A percentile compares a stretch with the other conserved stretches of the same genome.
Conservation (phyloP, 2,113 vertebrate species). For the Takifugu bimaculatus region DNA sequence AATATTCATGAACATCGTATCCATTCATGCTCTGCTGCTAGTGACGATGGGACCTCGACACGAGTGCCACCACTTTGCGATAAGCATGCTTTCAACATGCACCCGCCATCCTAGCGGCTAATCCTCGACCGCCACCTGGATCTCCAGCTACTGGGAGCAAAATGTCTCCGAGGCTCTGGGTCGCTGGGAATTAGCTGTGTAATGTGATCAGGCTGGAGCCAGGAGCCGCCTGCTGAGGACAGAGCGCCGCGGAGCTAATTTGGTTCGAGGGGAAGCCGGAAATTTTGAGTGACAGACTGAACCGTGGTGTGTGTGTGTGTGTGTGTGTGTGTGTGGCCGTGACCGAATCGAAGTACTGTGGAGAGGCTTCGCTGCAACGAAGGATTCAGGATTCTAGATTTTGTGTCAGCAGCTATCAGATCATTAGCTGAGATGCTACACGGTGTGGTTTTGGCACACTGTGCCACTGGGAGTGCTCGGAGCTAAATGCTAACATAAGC, state of each 20-base stretch:
- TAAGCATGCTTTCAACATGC: constrained; percentile 41
- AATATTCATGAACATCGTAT: constrained; percentile 64
- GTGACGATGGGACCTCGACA: constrained; percentile 57
- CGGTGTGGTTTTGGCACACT: too few relatives aligned
- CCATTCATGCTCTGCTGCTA: constrained; percentile 53
- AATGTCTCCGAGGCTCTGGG: constrained; percentile 43
- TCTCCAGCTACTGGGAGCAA: constrained; percentile 34
- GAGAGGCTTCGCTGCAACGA: too few relatives aligned
- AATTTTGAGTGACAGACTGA: constrained; percentile 19
- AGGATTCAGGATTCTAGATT: too few relatives aligned
- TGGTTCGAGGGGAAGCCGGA: constrained; percentile 24
- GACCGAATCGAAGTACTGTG: too few relatives aligned
- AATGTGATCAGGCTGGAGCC: constrained; percentile 59
- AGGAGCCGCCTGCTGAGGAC: constrained; percentile 30
- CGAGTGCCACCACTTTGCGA: constrained; percentile 39
- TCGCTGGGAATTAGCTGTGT: constrained; percentile 41
- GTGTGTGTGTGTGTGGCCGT: background rate
- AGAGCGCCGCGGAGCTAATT: constrained; percentile 48
- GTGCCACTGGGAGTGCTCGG: too few relatives aligned
- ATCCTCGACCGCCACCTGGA: constrained; percentile 46
- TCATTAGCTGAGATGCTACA: too few relatives aligned
- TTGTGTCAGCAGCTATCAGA: too few relatives aligned
- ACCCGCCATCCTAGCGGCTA: constrained; percentile 33
- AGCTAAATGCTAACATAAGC: background rate
- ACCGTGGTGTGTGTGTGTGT: background rate